Evolutionary conservation across 1,140 invertebrate genomes (phyloP).

Genomic region (Brachionus asplanchnoidis): DNA sequence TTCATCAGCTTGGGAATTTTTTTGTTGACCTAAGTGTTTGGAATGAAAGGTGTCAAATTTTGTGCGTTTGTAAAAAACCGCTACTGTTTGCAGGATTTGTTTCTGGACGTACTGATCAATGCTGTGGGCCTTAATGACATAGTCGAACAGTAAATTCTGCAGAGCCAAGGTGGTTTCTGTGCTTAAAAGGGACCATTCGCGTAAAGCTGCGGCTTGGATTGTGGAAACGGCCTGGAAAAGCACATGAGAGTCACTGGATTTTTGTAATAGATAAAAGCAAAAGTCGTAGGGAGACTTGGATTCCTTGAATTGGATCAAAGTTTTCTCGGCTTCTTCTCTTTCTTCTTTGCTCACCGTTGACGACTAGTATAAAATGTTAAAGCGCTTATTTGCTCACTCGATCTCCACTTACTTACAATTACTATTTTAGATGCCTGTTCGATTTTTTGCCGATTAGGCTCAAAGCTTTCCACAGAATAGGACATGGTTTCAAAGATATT

Average conservation of each 20-base stretch:
- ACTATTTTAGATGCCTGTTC: conserved; percentile 9
- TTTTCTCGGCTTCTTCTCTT: background rate
- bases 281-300: conserved; percentile 31
- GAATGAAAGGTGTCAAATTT: conserved; percentile 12
- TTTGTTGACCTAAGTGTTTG: background rate
- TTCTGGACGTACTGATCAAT: conserved; percentile 1
- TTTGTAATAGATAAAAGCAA: background rate
- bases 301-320: background rate
- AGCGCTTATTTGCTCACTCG: background rate
- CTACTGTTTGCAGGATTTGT: conserved; percentile 38
- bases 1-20: background rate
- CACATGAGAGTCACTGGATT: background rate
- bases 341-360: background rate
- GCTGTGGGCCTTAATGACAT: background rate
- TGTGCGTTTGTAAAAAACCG: conserved; percentile 24
- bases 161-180: background rate
- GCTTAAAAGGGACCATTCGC: conserved; percentile 23
- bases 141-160: conserved; percentile 2
- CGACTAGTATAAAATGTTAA: conserved; percentile 2
- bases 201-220: background rate
- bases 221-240: background rate
- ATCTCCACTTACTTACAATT: conserved; percentile 11
- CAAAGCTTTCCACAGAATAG: background rate
- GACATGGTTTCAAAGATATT: background rate
- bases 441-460: background rate